These are phyloP conservation scores for Amphiura filiformis DNA, from an alignment of 35 echinoderm and acorn worm species.

Conservation along the genomic window DNA sequence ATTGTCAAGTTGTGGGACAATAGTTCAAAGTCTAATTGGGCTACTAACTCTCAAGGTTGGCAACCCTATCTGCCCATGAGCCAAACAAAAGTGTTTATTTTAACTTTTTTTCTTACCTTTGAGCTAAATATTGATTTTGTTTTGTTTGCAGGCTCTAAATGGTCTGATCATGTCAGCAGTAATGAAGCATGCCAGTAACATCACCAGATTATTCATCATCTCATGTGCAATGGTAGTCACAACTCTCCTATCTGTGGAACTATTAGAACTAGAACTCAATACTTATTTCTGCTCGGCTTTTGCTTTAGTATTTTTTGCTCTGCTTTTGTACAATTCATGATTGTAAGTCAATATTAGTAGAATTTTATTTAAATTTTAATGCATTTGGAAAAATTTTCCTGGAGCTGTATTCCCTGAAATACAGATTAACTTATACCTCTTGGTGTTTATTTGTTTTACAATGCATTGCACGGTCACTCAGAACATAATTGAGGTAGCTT, in stretches of 20 bases:
- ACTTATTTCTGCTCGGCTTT: conserved; percentile 46
- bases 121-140: no score
- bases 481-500: no score
- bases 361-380: no score
- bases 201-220: conserved; percentile 63
- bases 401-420: no score
- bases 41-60: no score
- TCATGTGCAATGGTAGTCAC: conserved; percentile 56
- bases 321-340: conserved; percentile 42
- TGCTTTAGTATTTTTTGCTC: conserved; percentile 23
- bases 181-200: conserved; percentile 65
- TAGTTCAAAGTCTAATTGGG: no score
- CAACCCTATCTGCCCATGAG: neutral
- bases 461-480: no score
- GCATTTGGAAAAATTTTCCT: no score
- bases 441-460: no score
- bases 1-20: no score
- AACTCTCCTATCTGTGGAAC: conserved; percentile 36
- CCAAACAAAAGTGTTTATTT: neutral
- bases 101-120: neutral
- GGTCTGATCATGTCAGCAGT: conserved; percentile 57
- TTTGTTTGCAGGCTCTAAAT: conserved; percentile 48
- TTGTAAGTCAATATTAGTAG: no score
- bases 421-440: no score
- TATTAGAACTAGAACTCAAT: conserved; percentile 59